Conservation (phyloP, 2,888 invertebrate genomes). For the Lasioglossum marginatum region DNA sequence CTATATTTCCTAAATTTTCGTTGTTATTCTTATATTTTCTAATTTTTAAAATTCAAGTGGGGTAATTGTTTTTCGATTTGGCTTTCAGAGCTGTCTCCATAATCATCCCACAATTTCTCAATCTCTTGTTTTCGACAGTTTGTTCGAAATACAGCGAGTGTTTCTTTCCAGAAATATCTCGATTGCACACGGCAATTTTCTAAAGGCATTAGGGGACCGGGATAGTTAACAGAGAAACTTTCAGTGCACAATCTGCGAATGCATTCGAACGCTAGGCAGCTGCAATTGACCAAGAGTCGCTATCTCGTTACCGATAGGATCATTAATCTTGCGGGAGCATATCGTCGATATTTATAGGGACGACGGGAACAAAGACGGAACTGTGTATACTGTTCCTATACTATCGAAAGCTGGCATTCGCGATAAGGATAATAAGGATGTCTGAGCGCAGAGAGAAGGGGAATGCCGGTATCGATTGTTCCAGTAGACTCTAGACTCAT, state of each 20-base stretch:
- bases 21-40: too few species aligned
- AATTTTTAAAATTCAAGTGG: too few species aligned
- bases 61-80: too few species aligned
- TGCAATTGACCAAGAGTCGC: conserved; percentile 8
- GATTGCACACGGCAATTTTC: background rate
- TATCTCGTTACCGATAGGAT: conserved; percentile 12
- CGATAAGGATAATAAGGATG: conserved; percentile 11
- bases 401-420: background rate
- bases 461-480: background rate
- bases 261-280: background rate
- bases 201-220: background rate
- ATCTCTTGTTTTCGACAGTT: too few species aligned
- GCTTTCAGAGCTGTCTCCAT: too few species aligned
- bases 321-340: conserved; percentile 10
- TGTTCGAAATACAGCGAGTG: too few species aligned
- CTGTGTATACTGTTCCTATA: background rate
- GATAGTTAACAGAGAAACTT: background rate
- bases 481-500: background rate
- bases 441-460: background rate
- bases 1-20: too few species aligned
- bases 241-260: background rate
- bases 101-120: too few species aligned
- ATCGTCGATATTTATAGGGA: conserved; percentile 18
- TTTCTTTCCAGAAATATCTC: too few species aligned
- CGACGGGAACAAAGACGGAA: conserved; percentile 4